Conservation (phyloP, 2,113 vertebrate genomes). For the Coreoperca whiteheadi region DNA sequence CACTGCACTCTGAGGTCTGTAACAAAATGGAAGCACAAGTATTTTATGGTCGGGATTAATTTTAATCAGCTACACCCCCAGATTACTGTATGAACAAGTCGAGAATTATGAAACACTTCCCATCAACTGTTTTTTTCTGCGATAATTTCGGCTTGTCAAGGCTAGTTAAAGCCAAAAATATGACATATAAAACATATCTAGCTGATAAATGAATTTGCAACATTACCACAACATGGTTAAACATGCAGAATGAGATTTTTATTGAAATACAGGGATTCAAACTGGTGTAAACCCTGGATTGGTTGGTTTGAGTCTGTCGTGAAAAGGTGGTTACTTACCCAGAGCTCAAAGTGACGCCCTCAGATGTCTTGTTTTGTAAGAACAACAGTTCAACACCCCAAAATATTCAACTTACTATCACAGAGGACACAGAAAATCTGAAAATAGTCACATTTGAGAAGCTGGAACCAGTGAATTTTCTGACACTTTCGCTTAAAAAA, state of each 20-base stretch:
- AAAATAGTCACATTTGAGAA: background rate
- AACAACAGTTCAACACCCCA: no score
- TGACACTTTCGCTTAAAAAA: background rate
- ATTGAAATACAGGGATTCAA: background rate
- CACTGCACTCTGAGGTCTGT: slow-evolving; percentile 87
- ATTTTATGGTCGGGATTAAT: background rate
- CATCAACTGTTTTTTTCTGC: background rate
- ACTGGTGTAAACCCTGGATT: background rate
- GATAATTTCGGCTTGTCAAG: background rate
- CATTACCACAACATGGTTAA: background rate
- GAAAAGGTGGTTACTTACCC: background rate
- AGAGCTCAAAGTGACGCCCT: background rate
- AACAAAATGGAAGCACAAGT: slow-evolving; percentile 11
- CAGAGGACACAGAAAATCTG: background rate
- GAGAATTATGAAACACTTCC: slow-evolving; percentile 1
- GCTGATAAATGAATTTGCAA: background rate
- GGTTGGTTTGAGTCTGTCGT: background rate
- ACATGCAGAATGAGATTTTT: background rate
- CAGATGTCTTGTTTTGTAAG: no score
- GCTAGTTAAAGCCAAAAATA: background rate
- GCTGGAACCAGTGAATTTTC: background rate
- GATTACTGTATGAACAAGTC: background rate
- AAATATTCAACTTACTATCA: background rate
- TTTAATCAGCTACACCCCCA: background rate
- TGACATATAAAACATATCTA: background rate